A percentile compares a stretch with the other conserved stretches of the same genome.
Evolutionary conservation across 2,797 vertebrate species (phyloP).

Genomic region (Graptemys geographica): DNA sequence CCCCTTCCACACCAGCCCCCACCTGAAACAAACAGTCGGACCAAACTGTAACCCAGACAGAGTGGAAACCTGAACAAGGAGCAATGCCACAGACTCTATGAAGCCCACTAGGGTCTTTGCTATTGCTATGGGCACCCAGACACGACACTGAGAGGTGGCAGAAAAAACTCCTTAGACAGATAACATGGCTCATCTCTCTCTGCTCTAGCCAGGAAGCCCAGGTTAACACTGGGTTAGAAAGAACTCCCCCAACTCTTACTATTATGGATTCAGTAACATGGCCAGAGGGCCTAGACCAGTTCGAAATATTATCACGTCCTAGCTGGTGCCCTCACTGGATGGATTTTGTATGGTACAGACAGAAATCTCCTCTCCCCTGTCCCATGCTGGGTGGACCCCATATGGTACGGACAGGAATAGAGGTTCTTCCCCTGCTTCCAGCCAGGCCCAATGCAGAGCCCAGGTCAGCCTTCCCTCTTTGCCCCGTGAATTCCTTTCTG

Average conservation of each 20-base stretch:
- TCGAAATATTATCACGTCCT: not conserved
- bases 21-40: not conserved
- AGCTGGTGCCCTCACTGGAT: not conserved
- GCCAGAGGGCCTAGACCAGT: not conserved
- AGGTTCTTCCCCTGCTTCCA: not conserved
- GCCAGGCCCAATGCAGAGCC: not conserved
- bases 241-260: not conserved
- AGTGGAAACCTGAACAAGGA: not conserved
- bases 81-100: not conserved
- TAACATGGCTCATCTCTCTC: not conserved
- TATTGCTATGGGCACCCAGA: not conserved
- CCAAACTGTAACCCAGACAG: not conserved
- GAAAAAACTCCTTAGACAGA: not conserved
- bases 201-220: not conserved
- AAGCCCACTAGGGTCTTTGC: not conserved
- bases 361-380: not conserved
- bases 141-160: not conserved
- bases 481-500: not conserved
- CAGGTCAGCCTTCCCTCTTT: not conserved
- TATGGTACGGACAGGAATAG: not conserved
- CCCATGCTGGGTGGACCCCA: not conserved
- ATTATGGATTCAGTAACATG: not conserved
- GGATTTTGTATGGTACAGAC: not conserved
- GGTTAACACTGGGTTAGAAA: not conserved
- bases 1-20: not conserved